Conservation (phyloP, 2,113 vertebrate genomes). For the Tylochromis polylepis region DNA sequence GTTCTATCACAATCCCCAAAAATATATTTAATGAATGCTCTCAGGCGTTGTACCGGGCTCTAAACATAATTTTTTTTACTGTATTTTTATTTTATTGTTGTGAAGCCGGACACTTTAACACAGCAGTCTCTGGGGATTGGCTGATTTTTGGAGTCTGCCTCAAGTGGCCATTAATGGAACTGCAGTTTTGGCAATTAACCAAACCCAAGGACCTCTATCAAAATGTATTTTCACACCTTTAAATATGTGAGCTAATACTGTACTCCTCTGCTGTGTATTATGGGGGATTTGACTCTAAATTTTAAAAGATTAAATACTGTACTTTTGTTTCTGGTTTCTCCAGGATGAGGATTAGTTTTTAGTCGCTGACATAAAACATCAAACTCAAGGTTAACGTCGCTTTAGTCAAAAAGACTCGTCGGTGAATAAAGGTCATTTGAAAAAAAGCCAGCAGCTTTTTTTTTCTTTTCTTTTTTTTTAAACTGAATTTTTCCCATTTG, state of each 20-base stretch:
- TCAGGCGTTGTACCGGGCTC: neutral
- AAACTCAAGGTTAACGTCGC: neutral
- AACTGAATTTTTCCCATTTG: neutral
- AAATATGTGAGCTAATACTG: neutral
- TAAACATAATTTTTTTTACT: neutral
- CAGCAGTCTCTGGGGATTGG: neutral
- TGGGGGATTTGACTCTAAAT: neutral
- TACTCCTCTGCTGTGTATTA: neutral
- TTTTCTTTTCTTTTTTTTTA: neutral
- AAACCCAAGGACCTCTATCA: neutral
- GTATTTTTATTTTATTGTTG: neutral
- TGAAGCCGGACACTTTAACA: rapidly evolving
- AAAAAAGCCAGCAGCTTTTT: neutral
- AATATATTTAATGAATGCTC: neutral
- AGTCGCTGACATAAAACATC: neutral
- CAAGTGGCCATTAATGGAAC: neutral
- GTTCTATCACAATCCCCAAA: neutral
- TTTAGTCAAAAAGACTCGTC: neutral
- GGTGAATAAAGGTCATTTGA: neutral
- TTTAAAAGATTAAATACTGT: neutral
- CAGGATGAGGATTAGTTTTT: rapidly evolving
- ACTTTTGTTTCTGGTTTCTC: neutral
- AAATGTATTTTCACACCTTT: neutral
- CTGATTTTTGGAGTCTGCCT: neutral
- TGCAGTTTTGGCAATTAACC: neutral